Conservation (phyloP, 2,888 invertebrate genomes). For the Torymus aiolomorphi region DNA sequence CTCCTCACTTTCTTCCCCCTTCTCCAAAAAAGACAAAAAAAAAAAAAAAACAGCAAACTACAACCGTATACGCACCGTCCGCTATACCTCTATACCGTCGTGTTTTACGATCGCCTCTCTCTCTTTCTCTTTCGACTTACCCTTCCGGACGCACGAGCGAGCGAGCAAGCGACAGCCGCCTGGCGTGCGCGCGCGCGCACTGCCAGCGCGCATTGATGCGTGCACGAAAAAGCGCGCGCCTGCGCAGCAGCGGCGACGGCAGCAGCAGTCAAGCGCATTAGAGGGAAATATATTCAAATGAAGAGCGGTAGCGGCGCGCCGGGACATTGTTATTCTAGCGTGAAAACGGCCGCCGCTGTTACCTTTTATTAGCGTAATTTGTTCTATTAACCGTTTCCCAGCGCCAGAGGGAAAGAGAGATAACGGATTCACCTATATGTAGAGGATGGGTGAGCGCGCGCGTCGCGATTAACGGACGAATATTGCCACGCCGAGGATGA, state of each 20-base stretch:
- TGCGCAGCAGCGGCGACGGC: constrained; percentile 48
- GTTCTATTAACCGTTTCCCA: constrained; percentile 53
- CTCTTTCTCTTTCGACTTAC: constrained; percentile 13
- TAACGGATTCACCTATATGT: constrained; percentile 37
- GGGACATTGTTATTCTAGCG: constrained; percentile 74
- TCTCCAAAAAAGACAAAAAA: no score
- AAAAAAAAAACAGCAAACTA: no score
- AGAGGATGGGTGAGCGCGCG: not conserved
- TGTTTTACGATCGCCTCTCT: constrained; percentile 6
- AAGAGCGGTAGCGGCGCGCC: constrained; percentile 8
- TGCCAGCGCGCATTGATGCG: constrained; percentile 68
- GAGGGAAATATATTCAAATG: constrained; percentile 53
- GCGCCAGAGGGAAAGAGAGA: constrained; percentile 14
- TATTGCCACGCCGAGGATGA: not conserved
- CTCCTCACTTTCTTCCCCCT: not conserved
- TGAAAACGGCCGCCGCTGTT: constrained; percentile 73
- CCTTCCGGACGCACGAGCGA: constrained; percentile 32
- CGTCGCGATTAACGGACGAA: constrained; percentile 4
- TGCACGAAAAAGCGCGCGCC: constrained; percentile 69
- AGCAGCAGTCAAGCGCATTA: constrained; percentile 51
- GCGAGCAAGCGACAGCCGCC: constrained; percentile 39
- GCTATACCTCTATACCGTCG: no score
- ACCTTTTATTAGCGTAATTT: constrained; percentile 69
- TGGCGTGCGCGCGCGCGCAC: constrained; percentile 2
- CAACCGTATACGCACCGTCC: no score